Conservation (phyloP, 2,888 invertebrate species). For the Apoda limacodes region DNA sequence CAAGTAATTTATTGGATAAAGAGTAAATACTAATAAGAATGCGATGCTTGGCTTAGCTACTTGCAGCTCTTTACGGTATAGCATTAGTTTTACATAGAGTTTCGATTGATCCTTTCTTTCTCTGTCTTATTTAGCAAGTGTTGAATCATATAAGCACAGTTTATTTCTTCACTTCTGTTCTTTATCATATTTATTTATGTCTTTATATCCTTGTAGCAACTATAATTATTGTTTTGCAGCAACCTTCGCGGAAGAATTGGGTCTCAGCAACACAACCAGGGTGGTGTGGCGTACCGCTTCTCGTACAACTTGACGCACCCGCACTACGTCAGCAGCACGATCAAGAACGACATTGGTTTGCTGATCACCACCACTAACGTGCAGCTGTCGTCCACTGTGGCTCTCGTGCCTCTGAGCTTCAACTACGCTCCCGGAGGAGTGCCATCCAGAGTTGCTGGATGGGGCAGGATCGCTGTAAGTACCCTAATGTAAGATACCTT, state of each 20-base stretch:
- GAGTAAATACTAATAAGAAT: too few species aligned
- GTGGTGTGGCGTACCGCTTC: constrained; percentile 28
- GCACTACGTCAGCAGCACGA: constrained; percentile 28
- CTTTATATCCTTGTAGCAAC: constrained; percentile 19
- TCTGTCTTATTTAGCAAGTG: too few species aligned
- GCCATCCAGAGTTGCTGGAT: constrained; percentile 31
- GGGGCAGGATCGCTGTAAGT: constrained; percentile 41
- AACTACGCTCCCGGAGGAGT: constrained; percentile 22
- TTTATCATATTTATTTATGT: too few species aligned
- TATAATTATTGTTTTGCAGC: constrained; percentile 24
- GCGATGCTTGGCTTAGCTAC: too few species aligned
- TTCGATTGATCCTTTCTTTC: too few species aligned
- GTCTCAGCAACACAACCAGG: constrained; percentile 39
- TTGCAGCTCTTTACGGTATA: too few species aligned
- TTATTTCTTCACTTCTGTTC: too few species aligned
- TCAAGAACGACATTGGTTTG: constrained; percentile 46
- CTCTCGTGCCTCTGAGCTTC: constrained; percentile 23
- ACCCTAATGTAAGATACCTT: neutral
- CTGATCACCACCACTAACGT: constrained; percentile 27
- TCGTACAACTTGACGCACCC: constrained; percentile 36
- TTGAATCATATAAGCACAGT: too few species aligned
- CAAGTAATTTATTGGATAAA: too few species aligned
- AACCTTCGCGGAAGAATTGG: constrained; percentile 33
- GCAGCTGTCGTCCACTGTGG: constrained; percentile 14
- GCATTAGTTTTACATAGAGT: too few species aligned